phyloP scores from a whole-genome alignment of 2,888 invertebrate species.

The Andrena trimmerana region DNA sequence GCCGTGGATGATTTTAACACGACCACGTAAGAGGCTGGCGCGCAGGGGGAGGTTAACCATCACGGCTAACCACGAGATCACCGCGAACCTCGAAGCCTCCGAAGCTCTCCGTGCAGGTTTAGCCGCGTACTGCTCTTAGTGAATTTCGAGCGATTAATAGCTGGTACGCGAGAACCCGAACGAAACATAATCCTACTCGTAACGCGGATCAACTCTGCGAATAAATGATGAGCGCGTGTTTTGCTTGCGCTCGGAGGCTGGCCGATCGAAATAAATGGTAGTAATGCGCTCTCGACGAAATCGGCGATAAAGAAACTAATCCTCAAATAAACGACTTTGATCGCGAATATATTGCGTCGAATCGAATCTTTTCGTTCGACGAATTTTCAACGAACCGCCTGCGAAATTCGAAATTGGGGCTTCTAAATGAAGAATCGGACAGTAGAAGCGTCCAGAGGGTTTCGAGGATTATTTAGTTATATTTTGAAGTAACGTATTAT shows the following conservation, averaged over 20 bases:
- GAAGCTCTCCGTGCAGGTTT: conserved; percentile 48
- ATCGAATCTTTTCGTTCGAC: background rate
- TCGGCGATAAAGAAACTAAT: background rate
- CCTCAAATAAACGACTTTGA: background rate
- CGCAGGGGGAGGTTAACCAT: conserved; percentile 62
- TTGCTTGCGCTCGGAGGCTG: background rate
- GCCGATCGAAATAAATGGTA: background rate
- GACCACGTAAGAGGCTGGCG: conserved; percentile 54
- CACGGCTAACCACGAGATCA: conserved; percentile 68
- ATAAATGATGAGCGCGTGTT: background rate
- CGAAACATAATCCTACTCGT: conserved; percentile 10
- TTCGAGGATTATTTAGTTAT: too few relatives aligned
- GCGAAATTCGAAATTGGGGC: too few relatives aligned
- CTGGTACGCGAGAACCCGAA: background rate
- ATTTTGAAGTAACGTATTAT: too few relatives aligned
- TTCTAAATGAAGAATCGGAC: too few relatives aligned
- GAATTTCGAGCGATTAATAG: conserved; percentile 44
- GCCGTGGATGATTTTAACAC: conserved; percentile 55
- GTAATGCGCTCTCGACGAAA: background rate
- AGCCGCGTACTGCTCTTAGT: conserved; percentile 32
- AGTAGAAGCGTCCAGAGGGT: too few relatives aligned
- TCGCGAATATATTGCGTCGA: background rate
- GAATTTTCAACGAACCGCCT: too few relatives aligned
- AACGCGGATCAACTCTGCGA: background rate
- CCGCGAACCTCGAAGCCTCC: conserved; percentile 62